Percentiles rank a stretch among this genome's conserved stretches.
These are phyloP conservation scores for Periophthalmodon schlosseri DNA, from an alignment of 2,113 vertebrate species.

Conservation along the genomic window DNA sequence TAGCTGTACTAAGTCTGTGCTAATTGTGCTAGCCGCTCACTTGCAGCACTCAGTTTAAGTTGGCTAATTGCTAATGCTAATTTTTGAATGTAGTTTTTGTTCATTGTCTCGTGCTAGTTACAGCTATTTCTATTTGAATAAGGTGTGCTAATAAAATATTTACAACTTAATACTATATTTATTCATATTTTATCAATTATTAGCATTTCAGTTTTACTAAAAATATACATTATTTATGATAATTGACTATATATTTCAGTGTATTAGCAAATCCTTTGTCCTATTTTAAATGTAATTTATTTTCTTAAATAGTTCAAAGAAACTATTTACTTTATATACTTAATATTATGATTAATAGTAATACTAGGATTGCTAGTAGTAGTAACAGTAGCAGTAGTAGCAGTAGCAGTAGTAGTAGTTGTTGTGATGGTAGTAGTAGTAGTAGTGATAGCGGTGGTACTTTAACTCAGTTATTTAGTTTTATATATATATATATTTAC, in stretches of 20 bases:
- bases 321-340: too few relatives aligned
- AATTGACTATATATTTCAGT: background rate
- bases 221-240: background rate
- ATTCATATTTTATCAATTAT: too few relatives aligned
- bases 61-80: conserved; percentile 55
- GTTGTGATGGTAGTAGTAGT: too few relatives aligned
- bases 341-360: too few relatives aligned
- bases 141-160: background rate
- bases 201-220: too few relatives aligned
- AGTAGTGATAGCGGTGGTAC: too few relatives aligned
- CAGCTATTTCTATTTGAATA: conserved; percentile 21
- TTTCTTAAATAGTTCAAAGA: too few relatives aligned
- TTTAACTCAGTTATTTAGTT: too few relatives aligned
- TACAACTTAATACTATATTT: background rate
- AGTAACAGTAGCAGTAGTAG: too few relatives aligned
- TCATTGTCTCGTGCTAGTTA: conserved; percentile 69
- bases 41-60: background rate
- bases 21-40: conserved; percentile 3
- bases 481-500: too few relatives aligned
- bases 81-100: conserved; percentile 65
- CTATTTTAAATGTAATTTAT: background rate
- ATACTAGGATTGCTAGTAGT: too few relatives aligned
- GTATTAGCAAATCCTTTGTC: background rate
- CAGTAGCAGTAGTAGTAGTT: too few relatives aligned
- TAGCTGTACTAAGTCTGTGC: conserved; percentile 76